Percentiles rank a stretch among this genome's conserved stretches.
Conservation (phyloP, 2,113 vertebrate species). For the Microcebus lehilahytsara region DNA sequence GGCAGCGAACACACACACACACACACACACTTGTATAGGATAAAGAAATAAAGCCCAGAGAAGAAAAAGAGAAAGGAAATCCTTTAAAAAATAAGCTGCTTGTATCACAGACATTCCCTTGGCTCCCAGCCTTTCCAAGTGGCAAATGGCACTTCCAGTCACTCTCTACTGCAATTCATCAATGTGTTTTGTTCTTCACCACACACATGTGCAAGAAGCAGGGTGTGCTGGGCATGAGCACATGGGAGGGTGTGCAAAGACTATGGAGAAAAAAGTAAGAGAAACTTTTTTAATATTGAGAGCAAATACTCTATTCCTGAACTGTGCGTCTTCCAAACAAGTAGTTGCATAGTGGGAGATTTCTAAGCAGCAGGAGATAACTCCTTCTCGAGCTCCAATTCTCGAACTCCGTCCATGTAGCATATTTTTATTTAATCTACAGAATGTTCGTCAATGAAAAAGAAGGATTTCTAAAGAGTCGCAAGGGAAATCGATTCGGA, state of each 20-base stretch:
- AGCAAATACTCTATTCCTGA: background rate
- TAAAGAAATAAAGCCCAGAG: background rate
- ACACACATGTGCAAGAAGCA: rapidly evolving
- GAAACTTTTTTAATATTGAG: background rate
- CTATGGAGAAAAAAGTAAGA: background rate
- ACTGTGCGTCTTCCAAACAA: background rate
- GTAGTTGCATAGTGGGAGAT: background rate
- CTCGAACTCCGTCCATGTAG: background rate
- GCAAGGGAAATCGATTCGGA: background rate
- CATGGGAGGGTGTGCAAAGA: background rate
- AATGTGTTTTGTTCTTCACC: background rate
- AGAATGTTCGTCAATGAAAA: background rate
- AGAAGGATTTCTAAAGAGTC: background rate
- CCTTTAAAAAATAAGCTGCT: background rate
- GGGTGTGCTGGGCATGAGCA: background rate
- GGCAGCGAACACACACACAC: background rate
- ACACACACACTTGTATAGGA: background rate
- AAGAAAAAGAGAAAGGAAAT: background rate
- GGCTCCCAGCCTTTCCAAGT: background rate
- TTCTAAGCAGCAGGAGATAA: background rate
- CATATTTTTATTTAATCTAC: background rate
- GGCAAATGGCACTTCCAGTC: background rate
- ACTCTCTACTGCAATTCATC: background rate
- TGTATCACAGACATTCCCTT: background rate
- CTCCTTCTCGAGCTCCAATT: background rate